These are phyloP conservation scores for Coptotermes formosanus DNA, from an alignment of 1,140 invertebrate species.

Conservation along the genomic window DNA sequence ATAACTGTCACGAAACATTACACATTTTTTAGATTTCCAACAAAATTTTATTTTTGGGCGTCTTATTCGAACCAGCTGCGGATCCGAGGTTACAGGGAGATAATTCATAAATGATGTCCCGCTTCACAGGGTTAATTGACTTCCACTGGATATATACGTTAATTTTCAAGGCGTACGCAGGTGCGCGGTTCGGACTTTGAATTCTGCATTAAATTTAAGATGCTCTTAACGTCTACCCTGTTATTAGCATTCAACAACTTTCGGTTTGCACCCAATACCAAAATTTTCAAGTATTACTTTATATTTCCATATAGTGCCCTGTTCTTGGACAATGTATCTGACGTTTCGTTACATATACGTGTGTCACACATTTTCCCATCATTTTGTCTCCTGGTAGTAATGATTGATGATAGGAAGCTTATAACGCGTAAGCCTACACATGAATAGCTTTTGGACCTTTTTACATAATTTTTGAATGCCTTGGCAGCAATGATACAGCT, in stretches of 20 bases:
- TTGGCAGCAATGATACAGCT: too few relatives aligned
- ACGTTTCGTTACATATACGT: neutral
- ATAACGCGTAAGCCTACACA: neutral
- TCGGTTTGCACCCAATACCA: neutral
- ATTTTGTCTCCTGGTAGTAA: neutral
- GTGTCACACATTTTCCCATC: neutral
- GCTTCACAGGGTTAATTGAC: neutral
- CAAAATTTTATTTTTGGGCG: neutral
- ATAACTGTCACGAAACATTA: too few relatives aligned
- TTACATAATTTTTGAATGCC: neutral
- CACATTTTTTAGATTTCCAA: neutral
- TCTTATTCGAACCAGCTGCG: neutral
- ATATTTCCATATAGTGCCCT: neutral
- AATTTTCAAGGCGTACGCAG: neutral
- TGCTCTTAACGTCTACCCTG: neutral
- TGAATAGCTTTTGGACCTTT: neutral
- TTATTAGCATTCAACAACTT: neutral
- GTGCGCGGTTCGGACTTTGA: neutral
- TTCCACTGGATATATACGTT: neutral
- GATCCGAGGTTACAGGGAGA: neutral
- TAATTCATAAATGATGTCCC: constrained; percentile 12
- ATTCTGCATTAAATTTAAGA: neutral
- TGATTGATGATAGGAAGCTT: neutral
- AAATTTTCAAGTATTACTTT: neutral
- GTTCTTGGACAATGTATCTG: neutral